Evolutionary conservation across 2,888 invertebrate species (phyloP).

Genomic region (Heliconius erato): DNA sequence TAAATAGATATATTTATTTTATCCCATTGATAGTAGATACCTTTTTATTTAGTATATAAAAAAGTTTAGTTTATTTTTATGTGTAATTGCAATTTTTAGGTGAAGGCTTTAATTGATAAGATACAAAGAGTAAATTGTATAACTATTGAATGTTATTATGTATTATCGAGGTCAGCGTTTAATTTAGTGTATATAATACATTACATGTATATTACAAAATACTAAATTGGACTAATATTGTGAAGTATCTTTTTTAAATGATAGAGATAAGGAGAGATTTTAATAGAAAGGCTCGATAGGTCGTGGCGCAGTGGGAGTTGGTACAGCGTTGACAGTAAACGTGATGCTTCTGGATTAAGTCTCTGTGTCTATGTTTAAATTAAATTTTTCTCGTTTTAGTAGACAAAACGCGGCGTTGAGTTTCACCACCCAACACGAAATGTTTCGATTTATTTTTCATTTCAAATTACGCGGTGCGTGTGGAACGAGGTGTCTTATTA

Average conservation of each 20-base stretch:
- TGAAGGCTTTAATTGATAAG: slow-evolving; percentile 25
- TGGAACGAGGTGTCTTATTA: too few species aligned
- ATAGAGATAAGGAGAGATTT: background rate
- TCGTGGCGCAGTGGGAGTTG: background rate
- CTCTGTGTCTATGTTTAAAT: too few species aligned
- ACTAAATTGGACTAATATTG: background rate
- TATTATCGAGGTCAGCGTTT: slow-evolving; percentile 17
- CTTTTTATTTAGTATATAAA: background rate
- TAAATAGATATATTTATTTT: too few species aligned
- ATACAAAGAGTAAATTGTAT: slow-evolving; percentile 7
- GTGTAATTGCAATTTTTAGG: background rate
- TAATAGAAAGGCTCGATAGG: background rate
- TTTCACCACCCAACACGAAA: too few species aligned
- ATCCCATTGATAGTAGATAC: too few species aligned
- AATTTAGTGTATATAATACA: background rate
- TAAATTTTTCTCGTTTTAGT: too few species aligned
- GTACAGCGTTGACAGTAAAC: background rate
- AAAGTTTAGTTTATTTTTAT: background rate
- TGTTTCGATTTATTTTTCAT: too few species aligned
- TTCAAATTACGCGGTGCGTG: too few species aligned
- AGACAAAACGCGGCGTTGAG: too few species aligned
- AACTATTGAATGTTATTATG: slow-evolving; percentile 18
- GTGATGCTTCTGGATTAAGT: background rate
- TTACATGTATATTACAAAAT: background rate
- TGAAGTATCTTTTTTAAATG: background rate